These are phyloP conservation scores for Trissolcus basalis DNA, from an alignment of 1,140 invertebrate genomes.

Conservation along the genomic window DNA sequence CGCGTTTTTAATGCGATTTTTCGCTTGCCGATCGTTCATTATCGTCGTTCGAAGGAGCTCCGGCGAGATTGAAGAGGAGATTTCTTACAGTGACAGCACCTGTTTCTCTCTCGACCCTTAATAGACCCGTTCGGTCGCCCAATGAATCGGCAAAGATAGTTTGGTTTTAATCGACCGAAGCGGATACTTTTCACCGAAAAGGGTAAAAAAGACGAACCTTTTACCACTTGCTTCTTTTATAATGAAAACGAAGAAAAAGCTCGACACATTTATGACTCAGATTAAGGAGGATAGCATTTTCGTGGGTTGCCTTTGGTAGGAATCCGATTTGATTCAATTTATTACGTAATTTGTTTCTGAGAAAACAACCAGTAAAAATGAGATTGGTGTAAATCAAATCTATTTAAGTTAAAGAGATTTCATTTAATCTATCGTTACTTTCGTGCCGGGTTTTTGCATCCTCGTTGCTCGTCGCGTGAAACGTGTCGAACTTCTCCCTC, in stretches of 20 bases:
- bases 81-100: conserved; percentile 32
- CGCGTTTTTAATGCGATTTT: conserved; percentile 49
- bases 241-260: neutral
- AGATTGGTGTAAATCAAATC: neutral
- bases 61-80: conserved; percentile 34
- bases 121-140: conserved; percentile 31
- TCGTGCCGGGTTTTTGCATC: neutral
- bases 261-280: neutral
- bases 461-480: neutral
- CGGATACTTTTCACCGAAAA: conserved; percentile 6
- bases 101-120: conserved; percentile 19
- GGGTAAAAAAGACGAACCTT: too few relatives aligned
- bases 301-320: neutral
- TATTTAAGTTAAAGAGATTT: conserved; percentile 2
- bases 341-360: neutral
- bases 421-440: neutral
- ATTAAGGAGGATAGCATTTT: neutral
- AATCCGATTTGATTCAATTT: neutral
- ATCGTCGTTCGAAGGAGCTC: conserved; percentile 12
- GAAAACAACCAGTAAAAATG: neutral
- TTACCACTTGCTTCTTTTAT: too few relatives aligned
- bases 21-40: conserved; percentile 36
- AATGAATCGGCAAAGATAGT: conserved; percentile 21
- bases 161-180: conserved; percentile 6
- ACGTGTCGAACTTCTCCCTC: neutral